Evolutionary conservation across 2,888 invertebrate genomes (phyloP).

Genomic region (Pammene aurita): DNA sequence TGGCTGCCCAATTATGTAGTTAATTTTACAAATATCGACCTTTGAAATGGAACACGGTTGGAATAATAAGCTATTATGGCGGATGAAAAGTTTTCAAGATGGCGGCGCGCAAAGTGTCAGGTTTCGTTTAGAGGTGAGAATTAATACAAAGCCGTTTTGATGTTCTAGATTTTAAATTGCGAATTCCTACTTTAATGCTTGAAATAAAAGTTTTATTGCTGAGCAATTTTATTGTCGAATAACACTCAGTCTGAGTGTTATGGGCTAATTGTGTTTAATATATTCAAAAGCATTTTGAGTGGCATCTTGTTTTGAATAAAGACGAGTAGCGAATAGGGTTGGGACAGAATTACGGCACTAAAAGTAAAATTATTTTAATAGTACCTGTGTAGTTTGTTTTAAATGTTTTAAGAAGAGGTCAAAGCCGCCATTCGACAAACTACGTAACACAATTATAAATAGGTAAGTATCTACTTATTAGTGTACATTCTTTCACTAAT

Average conservation of each 20-base stretch:
- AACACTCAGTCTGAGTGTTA: slow-evolving; percentile 17
- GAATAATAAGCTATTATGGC: slow-evolving; percentile 79
- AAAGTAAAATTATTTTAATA: background rate
- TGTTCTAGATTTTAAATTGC: slow-evolving; percentile 37
- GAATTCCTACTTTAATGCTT: slow-evolving; percentile 25
- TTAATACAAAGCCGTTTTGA: slow-evolving; percentile 35
- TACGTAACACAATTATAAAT: too few relatives aligned
- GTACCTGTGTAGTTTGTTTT: too few relatives aligned
- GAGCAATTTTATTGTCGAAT: slow-evolving; percentile 9
- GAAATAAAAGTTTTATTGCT: slow-evolving; percentile 16
- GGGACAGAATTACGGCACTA: background rate
- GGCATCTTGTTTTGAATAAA: slow-evolving; percentile 21
- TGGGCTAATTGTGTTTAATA: slow-evolving; percentile 23
- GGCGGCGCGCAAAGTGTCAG: slow-evolving; percentile 53
- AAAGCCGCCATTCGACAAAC: too few relatives aligned
- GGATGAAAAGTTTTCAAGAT: slow-evolving; percentile 45
- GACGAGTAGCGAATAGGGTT: slow-evolving; percentile 20
- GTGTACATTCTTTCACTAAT: too few relatives aligned
- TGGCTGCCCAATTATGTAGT: slow-evolving; percentile 83
- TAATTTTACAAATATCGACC: slow-evolving; percentile 80
- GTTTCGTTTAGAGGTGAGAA: slow-evolving; percentile 47
- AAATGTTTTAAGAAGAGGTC: too few relatives aligned
- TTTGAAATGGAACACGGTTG: slow-evolving; percentile 77
- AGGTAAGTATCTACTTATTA: too few relatives aligned
- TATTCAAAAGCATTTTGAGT: slow-evolving; percentile 13